Evolutionary conservation across 2,113 vertebrate species (phyloP).

Genomic region (Eolophus roseicapilla): DNA sequence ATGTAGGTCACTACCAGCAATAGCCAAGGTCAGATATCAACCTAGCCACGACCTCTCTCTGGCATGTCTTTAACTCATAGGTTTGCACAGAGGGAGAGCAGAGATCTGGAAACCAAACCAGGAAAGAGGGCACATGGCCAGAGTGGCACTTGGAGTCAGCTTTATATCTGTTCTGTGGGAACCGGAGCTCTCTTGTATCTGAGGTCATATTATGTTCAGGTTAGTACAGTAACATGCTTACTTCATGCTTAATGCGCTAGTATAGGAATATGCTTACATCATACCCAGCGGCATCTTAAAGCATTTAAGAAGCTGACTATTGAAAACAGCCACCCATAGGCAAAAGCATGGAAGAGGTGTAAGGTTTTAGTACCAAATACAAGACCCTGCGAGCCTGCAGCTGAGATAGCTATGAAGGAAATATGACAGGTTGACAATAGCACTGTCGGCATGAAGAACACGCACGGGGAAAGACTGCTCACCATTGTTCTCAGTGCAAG

Average conservation of each 20-base stretch:
- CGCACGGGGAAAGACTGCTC: background rate
- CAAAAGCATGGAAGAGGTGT: background rate
- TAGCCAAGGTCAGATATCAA: background rate
- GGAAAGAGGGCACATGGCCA: background rate
- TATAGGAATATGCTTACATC: background rate
- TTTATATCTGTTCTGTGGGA: background rate
- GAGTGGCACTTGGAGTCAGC: background rate
- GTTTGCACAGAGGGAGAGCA: background rate
- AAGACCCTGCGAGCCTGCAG: background rate
- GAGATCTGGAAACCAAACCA: background rate
- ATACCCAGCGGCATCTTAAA: background rate
- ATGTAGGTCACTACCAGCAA: background rate
- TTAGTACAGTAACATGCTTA: background rate
- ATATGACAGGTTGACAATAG: background rate
- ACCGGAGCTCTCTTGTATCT: background rate
- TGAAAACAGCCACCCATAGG: background rate
- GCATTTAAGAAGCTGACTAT: background rate
- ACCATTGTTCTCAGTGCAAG: background rate
- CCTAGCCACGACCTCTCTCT: background rate
- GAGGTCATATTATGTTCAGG: background rate
- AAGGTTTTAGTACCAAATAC: background rate
- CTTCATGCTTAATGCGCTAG: background rate
- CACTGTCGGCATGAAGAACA: background rate
- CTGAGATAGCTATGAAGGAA: background rate
- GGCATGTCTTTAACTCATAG: background rate